Evolutionary conservation across 2,888 invertebrate species (phyloP).

Genomic region (Crematogaster levior): DNA sequence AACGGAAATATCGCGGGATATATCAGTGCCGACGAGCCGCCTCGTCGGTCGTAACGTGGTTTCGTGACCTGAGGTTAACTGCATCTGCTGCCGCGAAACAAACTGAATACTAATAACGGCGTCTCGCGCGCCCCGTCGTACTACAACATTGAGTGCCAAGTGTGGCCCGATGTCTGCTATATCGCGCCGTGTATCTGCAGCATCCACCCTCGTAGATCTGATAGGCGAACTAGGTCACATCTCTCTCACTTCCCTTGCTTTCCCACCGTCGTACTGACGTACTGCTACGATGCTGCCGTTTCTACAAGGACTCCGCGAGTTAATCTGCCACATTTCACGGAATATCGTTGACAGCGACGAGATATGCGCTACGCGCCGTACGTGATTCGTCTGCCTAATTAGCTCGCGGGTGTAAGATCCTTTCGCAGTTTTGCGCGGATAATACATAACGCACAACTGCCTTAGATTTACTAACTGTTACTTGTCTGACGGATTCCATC

Average conservation of each 20-base stretch:
- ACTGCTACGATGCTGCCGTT: conserved; percentile 43
- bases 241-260: not conserved
- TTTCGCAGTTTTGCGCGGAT: conserved; percentile 41
- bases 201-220: conserved; percentile 65
- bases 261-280: conserved; percentile 45
- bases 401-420: conserved; percentile 8
- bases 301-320: conserved; percentile 52
- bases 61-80: conserved; percentile 74
- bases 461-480: conserved; percentile 11
- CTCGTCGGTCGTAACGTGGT: conserved; percentile 66
- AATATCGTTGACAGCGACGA: conserved; percentile 59
- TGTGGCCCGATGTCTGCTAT: conserved; percentile 60
- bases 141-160: conserved; percentile 74
- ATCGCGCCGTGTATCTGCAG: conserved; percentile 30
- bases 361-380: conserved; percentile 50
- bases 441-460: conserved; percentile 23
- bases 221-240: conserved; percentile 63
- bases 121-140: conserved; percentile 55
- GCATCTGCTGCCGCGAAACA: conserved; percentile 82
- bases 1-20: conserved; percentile 62
- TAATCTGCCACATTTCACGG: conserved; percentile 67
- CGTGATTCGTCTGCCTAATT: conserved; percentile 45
- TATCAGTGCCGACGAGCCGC: conserved; percentile 60
- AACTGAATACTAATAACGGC: conserved; percentile 83
- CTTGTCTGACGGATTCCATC: conserved; percentile 7